Base-by-base conservation (phyloP, 2,797 vertebrate genomes). In the Sparidentex hasta region DNA sequence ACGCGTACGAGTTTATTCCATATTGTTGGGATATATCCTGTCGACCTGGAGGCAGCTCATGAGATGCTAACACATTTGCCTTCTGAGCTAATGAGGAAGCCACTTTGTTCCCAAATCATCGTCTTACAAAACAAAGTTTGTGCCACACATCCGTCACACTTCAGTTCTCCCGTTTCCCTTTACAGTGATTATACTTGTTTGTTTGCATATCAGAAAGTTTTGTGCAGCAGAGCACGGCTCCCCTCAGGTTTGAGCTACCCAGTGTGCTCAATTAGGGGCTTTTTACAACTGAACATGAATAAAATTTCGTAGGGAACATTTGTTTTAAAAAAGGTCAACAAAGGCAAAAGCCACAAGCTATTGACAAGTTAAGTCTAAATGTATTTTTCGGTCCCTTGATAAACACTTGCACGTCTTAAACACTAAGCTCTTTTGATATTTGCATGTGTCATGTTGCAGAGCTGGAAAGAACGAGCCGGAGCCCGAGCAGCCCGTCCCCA, bases 381-480 rank as follows among this genome's bases (percentile, higher is more conserved):
- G 9, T 3, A n/a, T 41, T 18, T 52, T 1, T 23, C 21, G 17
- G 11, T n/a, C 12, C 27, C 13, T 8, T 47, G 0, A 18, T 13
- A 13, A 43, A 16, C n/a, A 38, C 38, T 12, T 7, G 21, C 3
- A 13, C 7, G 23, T 12, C 25, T 48, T 3, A 14, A 25, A 27
- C 7, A 0, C 4, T 5, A 6, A 18, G 6, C 21, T 33, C 7
- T 9, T 17, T n/a, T 7, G 14, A 2, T 8, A 25, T 14, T 12
- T 48, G 14, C 11, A 0, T 23, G 38, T 72, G 62, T 71, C 70
- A n/a, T 65, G 50, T 71, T 88, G 50, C 96, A 99, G 98, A 93
- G 97, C 96, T 7, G 98, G 98, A 61, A 99, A 99, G 94, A 99
- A 99, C 2, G 98, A 99, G 92, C 98, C 98, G 0, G 97, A 99